Percentiles rank a stretch among this genome's conserved stretches.
Evolutionary conservation across 2,113 vertebrate genomes (phyloP).

Genomic region (Carassius auratus): DNA sequence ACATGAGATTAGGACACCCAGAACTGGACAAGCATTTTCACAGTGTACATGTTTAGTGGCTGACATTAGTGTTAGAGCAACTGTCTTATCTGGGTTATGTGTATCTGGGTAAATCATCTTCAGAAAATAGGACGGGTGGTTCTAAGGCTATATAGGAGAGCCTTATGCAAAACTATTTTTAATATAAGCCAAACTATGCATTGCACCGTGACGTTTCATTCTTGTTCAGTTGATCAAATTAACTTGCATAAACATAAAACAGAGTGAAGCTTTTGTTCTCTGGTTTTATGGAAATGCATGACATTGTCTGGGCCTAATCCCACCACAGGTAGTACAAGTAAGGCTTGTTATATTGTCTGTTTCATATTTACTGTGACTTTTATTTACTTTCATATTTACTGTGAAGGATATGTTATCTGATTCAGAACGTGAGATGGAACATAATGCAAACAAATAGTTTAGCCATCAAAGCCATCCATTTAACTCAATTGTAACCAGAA

Average conservation of each 20-base stretch:
- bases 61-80: constrained; percentile 20
- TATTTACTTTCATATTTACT: constrained; percentile 8
- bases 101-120: constrained; percentile 1
- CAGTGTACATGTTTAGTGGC: constrained; percentile 22
- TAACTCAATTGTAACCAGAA: not conserved
- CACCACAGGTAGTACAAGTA: not conserved
- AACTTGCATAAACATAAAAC: constrained; percentile 33
- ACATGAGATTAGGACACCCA: not conserved
- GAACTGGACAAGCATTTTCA: constrained; percentile 29
- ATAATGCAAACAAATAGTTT: not conserved
- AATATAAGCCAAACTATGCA: constrained; percentile 1
- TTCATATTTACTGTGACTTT: constrained; percentile 9
- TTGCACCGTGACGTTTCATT: constrained; percentile 9
- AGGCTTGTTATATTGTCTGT: not conserved
- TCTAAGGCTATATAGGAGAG: not conserved
- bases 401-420: not conserved
- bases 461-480: not conserved
- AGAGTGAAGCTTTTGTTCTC: constrained; percentile 1
- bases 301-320: not conserved
- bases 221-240: constrained; percentile 12
- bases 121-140: not conserved
- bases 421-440: not conserved
- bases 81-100: constrained; percentile 22
- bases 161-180: not conserved
- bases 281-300: constrained; percentile 35